These are phyloP conservation scores for Megaceryle maxima DNA, from an alignment of 2,113 vertebrate genomes.

Conservation along the genomic window DNA sequence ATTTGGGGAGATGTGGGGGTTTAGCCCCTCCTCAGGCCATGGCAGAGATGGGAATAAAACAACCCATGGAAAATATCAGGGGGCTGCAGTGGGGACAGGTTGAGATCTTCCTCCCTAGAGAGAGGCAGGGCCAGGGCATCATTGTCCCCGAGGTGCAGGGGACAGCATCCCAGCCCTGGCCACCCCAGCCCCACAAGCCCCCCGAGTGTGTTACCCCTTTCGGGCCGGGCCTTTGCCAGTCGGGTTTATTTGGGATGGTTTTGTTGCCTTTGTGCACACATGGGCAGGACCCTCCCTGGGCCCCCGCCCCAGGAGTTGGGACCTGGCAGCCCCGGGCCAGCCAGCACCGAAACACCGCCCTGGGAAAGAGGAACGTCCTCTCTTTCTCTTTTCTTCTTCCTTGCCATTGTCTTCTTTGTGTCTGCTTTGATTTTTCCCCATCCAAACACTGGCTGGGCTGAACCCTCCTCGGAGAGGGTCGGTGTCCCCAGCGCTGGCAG, in stretches of 20 bases:
- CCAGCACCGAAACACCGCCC: rapidly evolving
- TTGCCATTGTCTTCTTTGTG: slow-evolving; percentile 14
- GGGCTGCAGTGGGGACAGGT: background rate
- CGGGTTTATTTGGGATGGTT: slow-evolving; percentile 32
- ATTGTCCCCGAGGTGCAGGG: rapidly evolving
- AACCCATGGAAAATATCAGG: background rate
- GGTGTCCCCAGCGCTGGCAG: background rate
- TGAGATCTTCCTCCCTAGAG: background rate
- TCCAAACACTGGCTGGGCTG: background rate
- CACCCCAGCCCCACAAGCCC: background rate
- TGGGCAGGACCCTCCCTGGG: background rate
- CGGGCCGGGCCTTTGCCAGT: rapidly evolving
- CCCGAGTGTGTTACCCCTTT: background rate
- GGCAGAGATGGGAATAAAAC: background rate
- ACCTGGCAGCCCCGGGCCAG: background rate
- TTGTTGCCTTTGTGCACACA: background rate
- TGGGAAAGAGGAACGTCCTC: background rate
- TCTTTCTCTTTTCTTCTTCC: background rate
- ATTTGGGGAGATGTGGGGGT: background rate
- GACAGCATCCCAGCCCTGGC: background rate
- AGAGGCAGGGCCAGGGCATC: background rate
- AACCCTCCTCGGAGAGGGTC: background rate
- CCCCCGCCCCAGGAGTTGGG: background rate
- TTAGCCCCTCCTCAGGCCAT: background rate
- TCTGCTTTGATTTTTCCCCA: background rate